Percentiles rank a stretch among this genome's conserved stretches.
These are phyloP conservation scores for Oncopodura yosiiana DNA, from an alignment of 1,140 invertebrate genomes.

Conservation along the genomic window DNA sequence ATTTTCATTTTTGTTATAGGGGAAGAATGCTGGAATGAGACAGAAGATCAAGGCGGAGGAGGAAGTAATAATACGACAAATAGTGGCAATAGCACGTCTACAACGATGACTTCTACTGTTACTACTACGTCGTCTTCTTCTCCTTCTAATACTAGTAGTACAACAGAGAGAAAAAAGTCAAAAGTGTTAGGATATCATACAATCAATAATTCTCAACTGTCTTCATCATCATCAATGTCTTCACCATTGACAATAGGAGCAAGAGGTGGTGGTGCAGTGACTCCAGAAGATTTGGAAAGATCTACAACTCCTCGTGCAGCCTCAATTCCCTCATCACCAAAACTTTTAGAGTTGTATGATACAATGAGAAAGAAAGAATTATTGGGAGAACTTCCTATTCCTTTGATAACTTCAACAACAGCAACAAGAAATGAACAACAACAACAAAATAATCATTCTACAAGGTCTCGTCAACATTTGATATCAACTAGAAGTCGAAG, in stretches of 20 bases:
- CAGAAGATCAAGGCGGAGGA: constrained; percentile 22
- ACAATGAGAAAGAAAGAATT: neutral
- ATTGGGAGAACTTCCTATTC: neutral
- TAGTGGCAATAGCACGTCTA: neutral
- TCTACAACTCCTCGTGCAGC: neutral
- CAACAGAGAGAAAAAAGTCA: neutral
- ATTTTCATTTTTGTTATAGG: constrained; percentile 15
- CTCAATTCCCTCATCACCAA: neutral
- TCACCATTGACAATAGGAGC: neutral
- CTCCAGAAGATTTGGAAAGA: neutral
- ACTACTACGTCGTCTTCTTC: too few relatives aligned
- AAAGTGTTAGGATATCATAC: neutral
- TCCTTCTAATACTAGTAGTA: too few relatives aligned
- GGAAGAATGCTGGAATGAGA: constrained; percentile 26
- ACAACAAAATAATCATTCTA: neutral
- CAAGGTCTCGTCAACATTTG: neutral
- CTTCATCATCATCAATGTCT: neutral
- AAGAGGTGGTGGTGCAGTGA: too few relatives aligned
- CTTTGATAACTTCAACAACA: neutral
- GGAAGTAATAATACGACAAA: neutral
- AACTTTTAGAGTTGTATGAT: neutral
- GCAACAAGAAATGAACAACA: neutral
- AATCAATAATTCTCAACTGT: neutral
- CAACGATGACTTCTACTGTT: neutral
- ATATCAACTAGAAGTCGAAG: neutral